A percentile compares a stretch with the other conserved stretches of the same genome.
Conservation (phyloP, 2,113 vertebrate genomes). For the Psilopogon haemacephalus region DNA sequence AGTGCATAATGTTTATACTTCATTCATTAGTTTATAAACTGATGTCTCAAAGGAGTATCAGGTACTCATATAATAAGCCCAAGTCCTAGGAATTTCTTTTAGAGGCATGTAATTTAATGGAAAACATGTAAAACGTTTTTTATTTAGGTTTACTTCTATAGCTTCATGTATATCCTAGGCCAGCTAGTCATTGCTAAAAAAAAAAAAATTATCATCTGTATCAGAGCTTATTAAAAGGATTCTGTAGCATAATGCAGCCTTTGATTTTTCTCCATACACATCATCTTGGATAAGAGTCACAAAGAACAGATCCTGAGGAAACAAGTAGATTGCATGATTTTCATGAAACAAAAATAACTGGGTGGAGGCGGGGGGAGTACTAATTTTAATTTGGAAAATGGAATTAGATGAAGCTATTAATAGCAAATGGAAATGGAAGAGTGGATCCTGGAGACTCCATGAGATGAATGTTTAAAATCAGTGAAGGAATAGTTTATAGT, state of each 20-base stretch:
- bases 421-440: neutral
- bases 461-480: neutral
- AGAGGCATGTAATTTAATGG: neutral
- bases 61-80: neutral
- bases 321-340: neutral
- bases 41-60: neutral
- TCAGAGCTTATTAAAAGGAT: neutral
- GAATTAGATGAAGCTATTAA: neutral
- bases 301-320: neutral
- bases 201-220: neutral
- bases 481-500: neutral
- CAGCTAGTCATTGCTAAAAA: neutral
- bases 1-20: neutral
- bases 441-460: neutral
- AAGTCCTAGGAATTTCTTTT: neutral
- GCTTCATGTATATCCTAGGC: neutral
- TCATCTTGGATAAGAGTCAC: neutral
- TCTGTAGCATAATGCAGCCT: neutral
- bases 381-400: neutral
- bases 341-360: neutral
- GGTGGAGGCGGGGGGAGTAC: too few relatives aligned
- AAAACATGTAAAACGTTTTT: neutral
- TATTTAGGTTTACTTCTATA: neutral
- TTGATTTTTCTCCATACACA: neutral
- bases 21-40: slow-evolving; percentile 14